Percentiles rank a stretch among this genome's conserved stretches.
These are phyloP conservation scores for Pheosia tremula DNA, from an alignment of 2,888 invertebrate genomes.

Conservation along the genomic window DNA sequence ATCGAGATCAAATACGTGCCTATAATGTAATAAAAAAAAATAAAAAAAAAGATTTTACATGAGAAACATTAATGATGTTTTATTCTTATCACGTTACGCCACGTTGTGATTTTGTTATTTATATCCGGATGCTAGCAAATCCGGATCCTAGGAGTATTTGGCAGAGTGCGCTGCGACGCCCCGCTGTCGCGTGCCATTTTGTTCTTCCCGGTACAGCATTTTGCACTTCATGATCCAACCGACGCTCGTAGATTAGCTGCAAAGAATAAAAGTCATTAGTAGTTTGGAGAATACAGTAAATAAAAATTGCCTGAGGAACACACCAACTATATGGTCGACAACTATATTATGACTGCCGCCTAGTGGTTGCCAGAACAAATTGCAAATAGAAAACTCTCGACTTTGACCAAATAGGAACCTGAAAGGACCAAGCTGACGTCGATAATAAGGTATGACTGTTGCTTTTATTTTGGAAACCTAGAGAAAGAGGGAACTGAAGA, in stretches of 20 bases:
- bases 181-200: slow-evolving; percentile 63
- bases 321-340: not conserved
- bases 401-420: too few species aligned
- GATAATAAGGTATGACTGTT: too few species aligned
- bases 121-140: slow-evolving; percentile 68
- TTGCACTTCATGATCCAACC: slow-evolving; percentile 68
- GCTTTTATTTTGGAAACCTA: too few species aligned
- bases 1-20: too few species aligned
- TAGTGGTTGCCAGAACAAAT: too few species aligned
- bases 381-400: too few species aligned
- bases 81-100: slow-evolving; percentile 11
- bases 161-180: slow-evolving; percentile 65
- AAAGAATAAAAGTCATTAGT: slow-evolving; percentile 34
- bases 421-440: too few species aligned
- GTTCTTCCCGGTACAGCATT: slow-evolving; percentile 69
- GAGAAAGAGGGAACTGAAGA: too few species aligned
- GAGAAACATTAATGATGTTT: not conserved
- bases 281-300: not conserved
- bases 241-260: slow-evolving; percentile 30
- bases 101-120: slow-evolving; percentile 50
- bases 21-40: too few species aligned
- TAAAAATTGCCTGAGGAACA: too few species aligned
- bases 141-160: slow-evolving; percentile 74
- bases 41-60: too few species aligned
- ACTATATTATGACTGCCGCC: too few species aligned